Evolutionary conservation across 1,140 invertebrate genomes (phyloP).

Genomic region (Nymphalis io): DNA sequence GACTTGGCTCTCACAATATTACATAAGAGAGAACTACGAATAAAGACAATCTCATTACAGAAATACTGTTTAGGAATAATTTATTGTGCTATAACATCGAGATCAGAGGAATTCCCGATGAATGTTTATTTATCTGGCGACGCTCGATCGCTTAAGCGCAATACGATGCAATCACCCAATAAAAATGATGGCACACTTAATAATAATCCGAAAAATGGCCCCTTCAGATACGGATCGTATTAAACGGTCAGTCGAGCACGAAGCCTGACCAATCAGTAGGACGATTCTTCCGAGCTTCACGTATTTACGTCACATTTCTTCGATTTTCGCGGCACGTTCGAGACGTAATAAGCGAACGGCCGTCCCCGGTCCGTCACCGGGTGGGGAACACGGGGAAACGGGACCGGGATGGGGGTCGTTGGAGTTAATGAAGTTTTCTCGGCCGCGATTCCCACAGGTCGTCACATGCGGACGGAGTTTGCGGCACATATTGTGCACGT

Average conservation of each 20-base stretch:
- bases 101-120: conserved; percentile 8
- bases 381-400: conserved; percentile 28
- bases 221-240: conserved; percentile 67
- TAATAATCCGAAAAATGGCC: conserved; percentile 68
- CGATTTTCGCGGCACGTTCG: conserved; percentile 78
- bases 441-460: conserved; percentile 77
- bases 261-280: conserved; percentile 68
- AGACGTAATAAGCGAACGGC: conserved; percentile 75
- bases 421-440: conserved; percentile 80
- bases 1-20: neutral
- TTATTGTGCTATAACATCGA: conserved; percentile 7
- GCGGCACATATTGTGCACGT: conserved; percentile 77
- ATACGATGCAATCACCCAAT: conserved; percentile 51
- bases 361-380: conserved; percentile 68
- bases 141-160: conserved; percentile 38
- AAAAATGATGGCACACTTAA: conserved; percentile 62
- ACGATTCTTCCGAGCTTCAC: conserved; percentile 71
- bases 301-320: conserved; percentile 78
- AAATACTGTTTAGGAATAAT: conserved; percentile 12
- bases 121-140: conserved; percentile 39
- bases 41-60: conserved; percentile 21
- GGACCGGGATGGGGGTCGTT: conserved; percentile 51
- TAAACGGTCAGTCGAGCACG: conserved; percentile 71
- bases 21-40: conserved; percentile 6
- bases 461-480: conserved; percentile 75